Evolutionary conservation across 2,888 invertebrate genomes (phyloP), one percentile per base, ranked within the genome.

Genomic region (Stomorhina lunata): DNA sequence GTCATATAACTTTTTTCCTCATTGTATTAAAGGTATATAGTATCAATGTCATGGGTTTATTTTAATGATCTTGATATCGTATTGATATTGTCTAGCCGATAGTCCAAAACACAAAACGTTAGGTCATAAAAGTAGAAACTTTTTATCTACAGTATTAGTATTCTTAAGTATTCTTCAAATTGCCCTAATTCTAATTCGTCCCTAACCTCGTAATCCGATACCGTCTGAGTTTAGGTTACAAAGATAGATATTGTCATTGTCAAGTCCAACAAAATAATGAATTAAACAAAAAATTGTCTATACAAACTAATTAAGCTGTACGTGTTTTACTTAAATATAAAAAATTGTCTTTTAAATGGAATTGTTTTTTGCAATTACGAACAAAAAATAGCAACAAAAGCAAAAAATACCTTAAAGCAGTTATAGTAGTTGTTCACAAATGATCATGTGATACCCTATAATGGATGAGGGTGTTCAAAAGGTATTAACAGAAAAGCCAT

Each of bases 301-400:
- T 48, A 76, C n/a, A 66, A 66, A 66, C 66, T 75, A 66, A 65
- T 37, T 12, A 20, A 17, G n/a, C 17, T 45, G 45, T 50, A 72
- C 63, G 53, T 73, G 53, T 55, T 48, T 66, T 45, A 25, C 45
- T 20, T 27, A 34, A 59, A 59, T 71, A 37, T 17, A 10, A 5
- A 15, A 1, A 25, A 34, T 45, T 75, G 34, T 17, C 55, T 75
- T 73, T 80, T 73, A 61, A 66, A 73, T 68, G 25, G 69, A 75
- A 80, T 57, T 75, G 61, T n/a, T 43, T 48, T 71, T 63, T 50
- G 53, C 63, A 75, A 55, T 37, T 73, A 85, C 37, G 72, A 79
- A 63, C 22, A 61, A 59, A 68, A 76, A 61, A 29, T 57, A 69
- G 53, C 50, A 20, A 53, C 50, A 43, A 43, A 27, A 9, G 27